Percentiles rank a stretch among this genome's conserved stretches.
phyloP scores from a whole-genome alignment of 2,888 invertebrate genomes.

The Chrysomela aeneicollis region DNA sequence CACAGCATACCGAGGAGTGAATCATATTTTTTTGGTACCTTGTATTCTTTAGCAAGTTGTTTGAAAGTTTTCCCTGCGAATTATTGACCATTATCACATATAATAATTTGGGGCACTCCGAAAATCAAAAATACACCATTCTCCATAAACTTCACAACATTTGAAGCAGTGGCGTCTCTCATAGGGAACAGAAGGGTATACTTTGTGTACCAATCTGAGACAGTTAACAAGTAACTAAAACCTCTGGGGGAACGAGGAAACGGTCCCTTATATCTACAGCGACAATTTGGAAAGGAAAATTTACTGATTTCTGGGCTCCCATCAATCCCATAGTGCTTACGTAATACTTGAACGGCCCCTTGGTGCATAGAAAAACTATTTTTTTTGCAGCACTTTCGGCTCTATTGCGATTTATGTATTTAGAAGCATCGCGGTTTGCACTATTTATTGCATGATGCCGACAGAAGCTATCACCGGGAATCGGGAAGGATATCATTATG shows the following conservation, averaged over 20 bases:
- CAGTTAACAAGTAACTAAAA: slow-evolving; percentile 28
- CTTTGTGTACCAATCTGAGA: slow-evolving; percentile 26
- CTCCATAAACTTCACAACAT: slow-evolving; percentile 26
- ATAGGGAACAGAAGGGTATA: slow-evolving; percentile 25
- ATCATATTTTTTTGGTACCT: slow-evolving; percentile 22
- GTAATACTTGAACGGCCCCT: too few species aligned
- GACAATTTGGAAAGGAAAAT: background rate
- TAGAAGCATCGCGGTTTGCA: too few species aligned
- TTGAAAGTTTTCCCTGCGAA: slow-evolving; percentile 23
- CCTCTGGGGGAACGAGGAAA: slow-evolving; percentile 30
- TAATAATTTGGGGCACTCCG: slow-evolving; percentile 32
- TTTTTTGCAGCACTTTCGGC: too few species aligned
- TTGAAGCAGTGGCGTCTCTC: slow-evolving; percentile 14
- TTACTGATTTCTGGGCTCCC: background rate
- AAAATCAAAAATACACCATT: slow-evolving; percentile 26
- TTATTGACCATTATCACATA: slow-evolving; percentile 36
- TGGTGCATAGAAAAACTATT: too few species aligned
- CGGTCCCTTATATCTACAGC: slow-evolving; percentile 21
- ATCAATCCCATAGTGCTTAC: too few species aligned
- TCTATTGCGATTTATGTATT: too few species aligned
- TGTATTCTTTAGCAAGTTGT: slow-evolving; percentile 23
- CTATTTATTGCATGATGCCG: too few species aligned
- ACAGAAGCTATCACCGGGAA: too few species aligned
- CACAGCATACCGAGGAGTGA: slow-evolving; percentile 45
- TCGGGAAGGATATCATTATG: too few species aligned